phyloP scores from a whole-genome alignment of 1,140 invertebrate species.

The Atta colombica region DNA sequence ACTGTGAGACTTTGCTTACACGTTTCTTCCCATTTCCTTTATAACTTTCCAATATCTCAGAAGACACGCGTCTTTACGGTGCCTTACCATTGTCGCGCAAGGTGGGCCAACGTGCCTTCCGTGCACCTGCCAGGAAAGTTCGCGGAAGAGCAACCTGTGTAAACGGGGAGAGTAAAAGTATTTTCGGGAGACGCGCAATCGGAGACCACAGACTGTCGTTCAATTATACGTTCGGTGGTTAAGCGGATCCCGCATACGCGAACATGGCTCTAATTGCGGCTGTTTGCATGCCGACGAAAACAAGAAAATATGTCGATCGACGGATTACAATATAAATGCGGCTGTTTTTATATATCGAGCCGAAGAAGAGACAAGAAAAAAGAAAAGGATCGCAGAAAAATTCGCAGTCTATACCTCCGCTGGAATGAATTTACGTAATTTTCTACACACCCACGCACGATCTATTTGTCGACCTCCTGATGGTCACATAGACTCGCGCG shows the following conservation, averaged over 20 bases:
- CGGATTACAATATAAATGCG: neutral
- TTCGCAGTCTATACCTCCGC: neutral
- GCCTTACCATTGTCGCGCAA: constrained; percentile 44
- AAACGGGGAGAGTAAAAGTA: constrained; percentile 24
- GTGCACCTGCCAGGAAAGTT: constrained; percentile 51
- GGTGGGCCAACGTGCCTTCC: constrained; percentile 29
- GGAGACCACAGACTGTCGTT: constrained; percentile 7
- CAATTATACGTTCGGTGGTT: neutral
- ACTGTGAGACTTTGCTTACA: constrained; percentile 1
- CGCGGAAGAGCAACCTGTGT: constrained; percentile 14
- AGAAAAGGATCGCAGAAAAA: neutral
- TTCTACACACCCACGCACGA: constrained; percentile 30
- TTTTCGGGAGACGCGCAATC: neutral
- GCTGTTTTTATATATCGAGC: neutral
- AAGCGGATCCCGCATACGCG: neutral
- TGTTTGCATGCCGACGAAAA: constrained; percentile 2
- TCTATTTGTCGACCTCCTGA: neutral
- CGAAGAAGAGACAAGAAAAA: neutral
- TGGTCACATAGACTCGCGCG: neutral
- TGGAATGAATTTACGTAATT: constrained; percentile 43
- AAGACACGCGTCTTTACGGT: constrained; percentile 17
- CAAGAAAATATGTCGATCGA: neutral
- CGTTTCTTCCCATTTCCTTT: constrained; percentile 5
- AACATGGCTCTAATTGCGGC: constrained; percentile 8
- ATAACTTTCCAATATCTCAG: neutral